Evolutionary conservation across 2,888 invertebrate species (phyloP), one percentile per base, ranked within the genome.

Genomic region (Neria commutata): DNA sequence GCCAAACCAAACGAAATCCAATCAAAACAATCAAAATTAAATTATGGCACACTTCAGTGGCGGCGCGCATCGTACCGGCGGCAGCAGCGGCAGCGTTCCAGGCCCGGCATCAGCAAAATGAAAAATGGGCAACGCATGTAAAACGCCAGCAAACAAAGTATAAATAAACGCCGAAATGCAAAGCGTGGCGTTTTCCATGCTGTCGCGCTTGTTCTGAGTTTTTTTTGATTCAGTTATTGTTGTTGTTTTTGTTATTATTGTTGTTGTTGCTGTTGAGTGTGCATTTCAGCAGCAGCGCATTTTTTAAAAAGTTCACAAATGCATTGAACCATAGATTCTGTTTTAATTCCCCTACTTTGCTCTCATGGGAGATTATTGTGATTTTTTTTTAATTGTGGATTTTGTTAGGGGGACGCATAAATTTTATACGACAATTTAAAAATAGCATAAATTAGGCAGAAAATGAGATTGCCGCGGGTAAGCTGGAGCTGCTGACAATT

Each of bases 401-500:
- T n/a, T n/a, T n/a, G n/a, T n/a, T n/a, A n/a, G n/a, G n/a, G n/a
- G n/a, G n/a, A n/a, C n/a, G n/a, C n/a, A n/a, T n/a, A n/a, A n/a
- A n/a, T n/a, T n/a, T n/a, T n/a, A n/a, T n/a, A n/a, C n/a, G n/a
- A n/a, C n/a, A n/a, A n/a, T n/a, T n/a, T n/a, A n/a, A n/a, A n/a
- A n/a, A n/a, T n/a, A n/a, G n/a, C n/a, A n/a, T n/a, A n/a, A n/a
- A n/a, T n/a, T n/a, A n/a, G n/a, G n/a, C n/a, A n/a, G n/a, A n/a
- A n/a, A n/a, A n/a, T n/a, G n/a, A n/a, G n/a, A n/a, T n/a, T n/a
- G n/a, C 59, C 58, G 67, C 67, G 60, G 55, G 55, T 50, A 40
- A 61, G n/a, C 33, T 55, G 42, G n/a, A 74, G 70, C 74, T 63
- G 72, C 61, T 72, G 72, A 72, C 74, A 72, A 67, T 71, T 72